Evolutionary conservation across 2,797 vertebrate genomes (phyloP), one percentile per base, ranked within the genome.

Genomic region (Poeciliopsis turneri): DNA sequence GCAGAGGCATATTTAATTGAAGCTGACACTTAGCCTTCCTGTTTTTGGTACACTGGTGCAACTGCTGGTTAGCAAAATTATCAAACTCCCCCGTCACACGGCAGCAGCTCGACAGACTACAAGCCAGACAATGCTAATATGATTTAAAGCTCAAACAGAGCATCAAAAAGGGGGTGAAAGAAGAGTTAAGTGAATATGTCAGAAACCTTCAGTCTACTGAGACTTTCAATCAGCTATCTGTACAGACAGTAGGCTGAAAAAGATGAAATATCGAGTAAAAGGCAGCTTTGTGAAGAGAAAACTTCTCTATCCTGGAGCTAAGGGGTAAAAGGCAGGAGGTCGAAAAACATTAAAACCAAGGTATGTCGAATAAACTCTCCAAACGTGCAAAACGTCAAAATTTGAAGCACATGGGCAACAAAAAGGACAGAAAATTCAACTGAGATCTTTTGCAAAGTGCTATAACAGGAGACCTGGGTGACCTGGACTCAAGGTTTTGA

Each of bases 81-180:
- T 11, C 4, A 30, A 28, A 30, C 13, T n/a, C 12, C 12, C 4
- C n/a, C 1, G 0, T 15, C 12, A n/a, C 5, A 23, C 0, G 2
- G 9, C 23, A 59, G 57, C n/a, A 59, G 15, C 61, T 64, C 33
- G 1, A 36, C 13, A 64, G 2, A 36, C 61, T 20, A 9, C 28
- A 16, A 33, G 1, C 15, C 5, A 18, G 55, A 59, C 18, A 6
- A 28, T 28, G 12, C 28, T 1, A 61, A 36, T 8, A 64, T 64
- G 30, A 20, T 64, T 36, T 36, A 4, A 20, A 20, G 16, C 36
- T 64, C 61, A 36, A 64, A 64, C 61, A 4, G 8, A 64, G 33
- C 61, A 9, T 64, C 61, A 64, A 16, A 64, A 10, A 39, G 7
- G 33, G 33, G 33, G 15, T 3, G 15, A 33, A 61, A 18, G 15